Conservation (phyloP, 2,888 invertebrate genomes). For the Peribatodes rhomboidaria region DNA sequence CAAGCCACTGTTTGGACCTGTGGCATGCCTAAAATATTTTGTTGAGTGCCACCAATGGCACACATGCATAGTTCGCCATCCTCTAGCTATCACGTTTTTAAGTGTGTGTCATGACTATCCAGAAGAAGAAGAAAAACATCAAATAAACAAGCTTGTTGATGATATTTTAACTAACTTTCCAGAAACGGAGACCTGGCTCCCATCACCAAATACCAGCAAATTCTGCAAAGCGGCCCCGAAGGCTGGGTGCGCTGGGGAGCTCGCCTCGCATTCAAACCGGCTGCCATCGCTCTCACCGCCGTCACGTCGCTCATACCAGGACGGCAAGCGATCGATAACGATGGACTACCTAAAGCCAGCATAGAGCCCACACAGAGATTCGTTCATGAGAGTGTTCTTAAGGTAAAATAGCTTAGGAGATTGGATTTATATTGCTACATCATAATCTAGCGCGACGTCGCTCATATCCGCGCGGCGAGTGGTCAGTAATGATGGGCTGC, state of each 20-base stretch:
- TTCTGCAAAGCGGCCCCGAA: conserved; percentile 75
- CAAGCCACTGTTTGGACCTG: no score
- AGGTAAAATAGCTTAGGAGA: conserved; percentile 54
- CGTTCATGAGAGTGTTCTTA: conserved; percentile 74
- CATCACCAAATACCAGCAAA: conserved; percentile 76
- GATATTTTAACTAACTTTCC: no score
- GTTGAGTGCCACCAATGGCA: no score
- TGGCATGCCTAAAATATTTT: no score
- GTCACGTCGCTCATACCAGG: conserved; percentile 70
- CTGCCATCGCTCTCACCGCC: conserved; percentile 73
- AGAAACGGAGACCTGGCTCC: conserved; percentile 74
- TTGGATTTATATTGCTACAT: not conserved
- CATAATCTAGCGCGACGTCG: no score
- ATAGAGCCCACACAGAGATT: conserved; percentile 77
- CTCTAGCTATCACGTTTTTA: no score
- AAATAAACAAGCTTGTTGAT: no score
- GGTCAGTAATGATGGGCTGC: no score
- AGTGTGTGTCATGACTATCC: no score
- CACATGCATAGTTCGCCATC: no score
- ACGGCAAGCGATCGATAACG: conserved; percentile 66
- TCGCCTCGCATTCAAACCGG: conserved; percentile 75
- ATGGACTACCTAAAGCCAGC: conserved; percentile 76
- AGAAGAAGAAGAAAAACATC: no score
- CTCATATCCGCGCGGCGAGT: no score
- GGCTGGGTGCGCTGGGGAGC: conserved; percentile 81